phyloP scores from a whole-genome alignment of 1,140 invertebrate species.

The Chionoecetes opilio region DNA sequence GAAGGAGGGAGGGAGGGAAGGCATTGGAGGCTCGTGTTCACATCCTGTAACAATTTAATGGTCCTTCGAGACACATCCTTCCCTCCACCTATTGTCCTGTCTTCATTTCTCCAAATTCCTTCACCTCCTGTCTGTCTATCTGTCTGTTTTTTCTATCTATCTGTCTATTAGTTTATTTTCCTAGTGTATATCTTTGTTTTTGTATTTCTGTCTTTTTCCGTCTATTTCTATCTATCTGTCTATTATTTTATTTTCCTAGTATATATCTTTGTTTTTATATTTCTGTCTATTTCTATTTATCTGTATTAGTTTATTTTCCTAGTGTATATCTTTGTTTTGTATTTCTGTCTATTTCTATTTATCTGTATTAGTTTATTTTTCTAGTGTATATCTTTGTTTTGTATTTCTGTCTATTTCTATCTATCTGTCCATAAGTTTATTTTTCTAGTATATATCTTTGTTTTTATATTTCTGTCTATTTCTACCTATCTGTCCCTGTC shows the following conservation, averaged over 20 bases:
- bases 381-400: too few species aligned
- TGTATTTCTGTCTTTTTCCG: not conserved
- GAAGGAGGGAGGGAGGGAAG: not conserved
- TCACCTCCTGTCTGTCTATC: not conserved
- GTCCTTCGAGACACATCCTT: not conserved
- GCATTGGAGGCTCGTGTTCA: not conserved
- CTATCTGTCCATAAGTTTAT: too few species aligned
- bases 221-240: not conserved
- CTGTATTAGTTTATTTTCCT: too few species aligned
- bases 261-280: not conserved
- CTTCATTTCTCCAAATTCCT: not conserved
- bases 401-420: not conserved
- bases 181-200: too few species aligned
- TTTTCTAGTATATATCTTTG: too few species aligned
- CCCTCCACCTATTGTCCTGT: not conserved
- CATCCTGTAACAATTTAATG: constrained; percentile 31
- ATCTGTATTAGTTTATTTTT: too few species aligned
- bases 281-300: too few species aligned
- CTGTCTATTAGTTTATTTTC: not conserved
- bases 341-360: too few species aligned
- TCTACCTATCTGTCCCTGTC: too few species aligned
- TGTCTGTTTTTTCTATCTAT: not conserved
- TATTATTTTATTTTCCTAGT: not conserved
- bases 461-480: too few species aligned
- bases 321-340: too few species aligned